A percentile compares a stretch with the other conserved stretches of the same genome.
phyloP scores from a whole-genome alignment of 2,113 vertebrate species.

The Stigmatopora argus region DNA sequence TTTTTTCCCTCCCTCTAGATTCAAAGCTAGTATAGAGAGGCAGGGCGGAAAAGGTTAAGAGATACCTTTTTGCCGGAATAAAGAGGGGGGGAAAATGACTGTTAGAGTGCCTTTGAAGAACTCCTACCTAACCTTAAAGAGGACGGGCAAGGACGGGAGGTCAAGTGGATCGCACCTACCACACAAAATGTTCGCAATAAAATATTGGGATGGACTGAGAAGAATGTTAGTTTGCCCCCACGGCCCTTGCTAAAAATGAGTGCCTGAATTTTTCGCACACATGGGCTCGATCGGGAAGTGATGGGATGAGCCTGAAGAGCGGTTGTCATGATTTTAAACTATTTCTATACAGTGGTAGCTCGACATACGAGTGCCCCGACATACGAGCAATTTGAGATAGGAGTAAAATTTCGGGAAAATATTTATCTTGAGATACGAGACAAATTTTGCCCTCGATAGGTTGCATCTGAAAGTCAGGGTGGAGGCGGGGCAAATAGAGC shows the following conservation, averaged over 20 bases:
- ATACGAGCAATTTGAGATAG: too few species aligned
- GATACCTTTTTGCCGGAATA: slow-evolving; percentile 65
- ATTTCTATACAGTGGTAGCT: too few species aligned
- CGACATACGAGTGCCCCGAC: too few species aligned
- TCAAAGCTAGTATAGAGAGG: slow-evolving; percentile 41
- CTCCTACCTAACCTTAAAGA: slow-evolving; percentile 61
- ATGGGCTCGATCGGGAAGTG: slow-evolving; percentile 11
- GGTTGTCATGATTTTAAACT: not conserved
- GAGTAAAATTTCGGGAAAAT: too few species aligned
- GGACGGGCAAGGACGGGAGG: slow-evolving; percentile 50
- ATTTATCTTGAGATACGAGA: too few species aligned
- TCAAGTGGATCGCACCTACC: slow-evolving; percentile 56
- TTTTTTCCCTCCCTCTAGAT: slow-evolving; percentile 29
- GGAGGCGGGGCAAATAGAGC: too few species aligned
- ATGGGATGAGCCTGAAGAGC: not conserved
- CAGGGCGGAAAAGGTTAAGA: slow-evolving; percentile 54
- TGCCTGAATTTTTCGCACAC: slow-evolving; percentile 4
- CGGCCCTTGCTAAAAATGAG: too few species aligned
- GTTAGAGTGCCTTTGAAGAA: slow-evolving; percentile 61
- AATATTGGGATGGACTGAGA: slow-evolving; percentile 71
- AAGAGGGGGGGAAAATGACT: slow-evolving; percentile 55
- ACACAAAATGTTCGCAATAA: slow-evolving; percentile 28
- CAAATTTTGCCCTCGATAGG: too few species aligned
- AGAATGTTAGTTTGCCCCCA: slow-evolving; percentile 69
- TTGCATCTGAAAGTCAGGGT: too few species aligned